Base-by-base conservation (phyloP, 2,797 vertebrate species). In the Aldrovandia affinis region DNA sequence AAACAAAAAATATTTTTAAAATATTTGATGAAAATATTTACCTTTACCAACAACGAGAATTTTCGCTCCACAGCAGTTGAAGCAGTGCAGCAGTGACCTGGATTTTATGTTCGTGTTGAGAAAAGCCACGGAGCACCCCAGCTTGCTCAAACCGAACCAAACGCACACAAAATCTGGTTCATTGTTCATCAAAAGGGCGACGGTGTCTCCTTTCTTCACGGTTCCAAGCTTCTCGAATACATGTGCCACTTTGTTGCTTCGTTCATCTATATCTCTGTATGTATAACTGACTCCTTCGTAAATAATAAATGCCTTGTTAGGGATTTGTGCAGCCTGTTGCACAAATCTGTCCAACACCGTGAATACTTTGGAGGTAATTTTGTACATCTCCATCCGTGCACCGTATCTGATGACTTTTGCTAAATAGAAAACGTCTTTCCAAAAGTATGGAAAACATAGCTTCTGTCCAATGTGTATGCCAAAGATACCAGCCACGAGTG, bases 111-210 rank as follows among this genome's bases (percentile, higher is more conserved):
- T 98, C 8, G 93, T 96, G 93, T 98, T 99, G 79, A 99, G 97
- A 78, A 99, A 98, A 1, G 97, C 97, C 59, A 97, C 96, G 44
- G 95, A 92, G 1, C 97, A 98, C 79, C 98, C 98, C 80, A 98
- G 65, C 88, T 98, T 99, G 20, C 89, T 92, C 89, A 98, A 86
- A 0, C 97, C 98, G n/a, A 99, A 97, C 98, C 98, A 99, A 0
- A 95, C 94, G 0, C 96, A 96, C 54, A 99, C 50, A 86, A 98
- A 99, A 88, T 99, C 97, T 0, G 98, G 97, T 86, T 98, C 97
- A 1, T 98, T 99, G 92, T 84, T 95, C 97, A 99, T 97, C 42
- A 99, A 92, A 90, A 99, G 36, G 15, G 97, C 97, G 1, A 97
- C 96, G 0, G 96, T 96, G 90, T 97, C 96, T 0, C 97, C 97